Base-by-base conservation (phyloP, 1,140 invertebrate genomes). In the Drosophila parvula region DNA sequence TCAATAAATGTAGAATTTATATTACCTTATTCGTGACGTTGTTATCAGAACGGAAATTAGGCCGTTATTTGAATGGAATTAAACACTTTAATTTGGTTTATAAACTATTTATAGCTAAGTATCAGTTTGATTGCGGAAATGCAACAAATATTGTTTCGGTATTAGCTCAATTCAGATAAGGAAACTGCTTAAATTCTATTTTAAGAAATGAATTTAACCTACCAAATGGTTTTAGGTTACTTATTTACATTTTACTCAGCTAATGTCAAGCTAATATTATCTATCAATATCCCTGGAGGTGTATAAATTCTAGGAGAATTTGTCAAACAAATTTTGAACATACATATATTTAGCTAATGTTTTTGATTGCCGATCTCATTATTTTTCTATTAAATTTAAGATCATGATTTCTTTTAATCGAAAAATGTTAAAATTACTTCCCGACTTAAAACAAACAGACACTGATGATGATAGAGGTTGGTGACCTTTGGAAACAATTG, bases 51-150 rank as follows among this genome's bases (percentile, higher is more conserved):
- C 41, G 48, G 34, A 68, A 56, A 53, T 27, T 3, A 0, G 9
- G 7, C 18, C 4, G 30, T 30, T 57, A 40, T 57, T 57, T 18
- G 27, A 63, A 27, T 41, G 28, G 16, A 40, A 63, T 32, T 57
- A 32, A 0, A 5, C 22, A 55, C n/a, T 22, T 56, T 0, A 53
- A 32, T 22, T 57, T 14, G 7, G 8, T 7, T 16, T 12, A 16
- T 41, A 8, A 40, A 6, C 3, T 27, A n/a, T n/a, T n/a, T n/a
- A n/a, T n/a, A n/a, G 5, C 30, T 34, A n/a, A n/a, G n/a, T n/a
- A 34, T 18, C 6, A 11, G 3, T 3, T 47, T 22, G 5, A 32
- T 34, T n/a, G 57, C 12, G 44, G 22, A 36, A 36, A 5, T 53
- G 16, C 30, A 22, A 12, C 30, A 53, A 18, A 34, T 3, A 34